Base-by-base conservation (phyloP, 2,888 invertebrate genomes). In the Vesta saturnalis region DNA sequence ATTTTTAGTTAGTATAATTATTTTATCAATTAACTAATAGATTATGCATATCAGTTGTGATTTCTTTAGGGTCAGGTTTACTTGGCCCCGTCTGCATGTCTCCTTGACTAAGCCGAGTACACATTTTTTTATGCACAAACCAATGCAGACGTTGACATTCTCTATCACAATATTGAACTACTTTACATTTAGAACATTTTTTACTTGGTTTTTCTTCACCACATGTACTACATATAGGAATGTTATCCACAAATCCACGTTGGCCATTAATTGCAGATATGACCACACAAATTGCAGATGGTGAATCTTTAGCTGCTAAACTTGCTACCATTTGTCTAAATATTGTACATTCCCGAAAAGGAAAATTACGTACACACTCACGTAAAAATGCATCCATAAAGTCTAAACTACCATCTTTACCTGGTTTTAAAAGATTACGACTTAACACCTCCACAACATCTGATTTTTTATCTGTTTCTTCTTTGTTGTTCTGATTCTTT, bases 91-190 rank as follows among this genome's bases (percentile, higher is more conserved):
- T 59, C 47, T 74, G 76, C 1, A 65, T 68, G 16, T 65, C 63
- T 19, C 71, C 65, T 72, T 83, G 79, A 67, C 81, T 83, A 22
- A 91, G 87, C 72, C 92, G 86, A 67, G 90, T 89, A 79, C 95
- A 96, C 39, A 90, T 91, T 79, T 94, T 95, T 84, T 95, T 95
- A 82, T 96, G 95, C 78, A 94, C 90, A 79, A 93, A 94, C 95
- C 95, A 95, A 82, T 95, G 97, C 55, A 97, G 85, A 73, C 95
- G 90, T 83, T 99, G 99, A 82, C 99, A 99, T 79, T 94, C 93
- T 69, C 94, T 88, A 83, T 96, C 94, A 85, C 99, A 99, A 82
- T 99, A 99, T 81, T 94, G 92, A 60, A 95, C 95, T 65, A 89
- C 89, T 87, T 95, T 96, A 84, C 99, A 99, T 82, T 94, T 94